phyloP scores from a whole-genome alignment of 2,797 vertebrate genomes.

The Streptopelia turtur region DNA sequence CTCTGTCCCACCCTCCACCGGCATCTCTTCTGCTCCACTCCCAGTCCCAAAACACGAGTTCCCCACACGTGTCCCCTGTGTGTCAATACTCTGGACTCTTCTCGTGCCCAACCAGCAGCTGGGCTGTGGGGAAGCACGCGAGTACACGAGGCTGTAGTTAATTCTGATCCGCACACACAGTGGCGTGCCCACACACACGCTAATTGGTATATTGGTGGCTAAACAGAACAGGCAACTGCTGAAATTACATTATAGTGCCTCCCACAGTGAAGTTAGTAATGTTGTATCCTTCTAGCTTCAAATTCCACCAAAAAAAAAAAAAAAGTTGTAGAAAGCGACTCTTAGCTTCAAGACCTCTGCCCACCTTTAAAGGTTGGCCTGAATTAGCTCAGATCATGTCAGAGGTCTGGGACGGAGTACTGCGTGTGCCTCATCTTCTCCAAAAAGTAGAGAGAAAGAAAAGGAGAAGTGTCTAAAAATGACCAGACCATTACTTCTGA shows the following conservation, averaged over 20 bases:
- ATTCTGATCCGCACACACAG: slow-evolving; percentile 14
- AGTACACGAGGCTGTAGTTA: not conserved
- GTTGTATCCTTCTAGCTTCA: not conserved
- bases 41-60: not conserved
- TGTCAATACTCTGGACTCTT: not conserved
- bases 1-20: not conserved
- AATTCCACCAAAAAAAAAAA: not conserved
- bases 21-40: not conserved
- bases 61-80: not conserved
- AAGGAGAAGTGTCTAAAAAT: not conserved
- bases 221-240: slow-evolving; percentile 43
- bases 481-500: not conserved
- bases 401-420: not conserved
- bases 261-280: slow-evolving; percentile 21
- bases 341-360: not conserved
- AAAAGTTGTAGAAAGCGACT: not conserved
- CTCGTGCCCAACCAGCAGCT: not conserved
- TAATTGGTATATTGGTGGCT: slow-evolving; percentile 9
- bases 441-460: not conserved
- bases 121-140: not conserved
- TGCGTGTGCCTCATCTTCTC: not conserved
- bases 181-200: not conserved
- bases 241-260: slow-evolving; percentile 39
- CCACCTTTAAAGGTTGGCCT: not conserved
- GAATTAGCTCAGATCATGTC: not conserved